Percentiles rank a stretch among this genome's conserved stretches.
phyloP scores from a whole-genome alignment of 1,140 invertebrate genomes.

The Ctenoplectra terminalis region DNA sequence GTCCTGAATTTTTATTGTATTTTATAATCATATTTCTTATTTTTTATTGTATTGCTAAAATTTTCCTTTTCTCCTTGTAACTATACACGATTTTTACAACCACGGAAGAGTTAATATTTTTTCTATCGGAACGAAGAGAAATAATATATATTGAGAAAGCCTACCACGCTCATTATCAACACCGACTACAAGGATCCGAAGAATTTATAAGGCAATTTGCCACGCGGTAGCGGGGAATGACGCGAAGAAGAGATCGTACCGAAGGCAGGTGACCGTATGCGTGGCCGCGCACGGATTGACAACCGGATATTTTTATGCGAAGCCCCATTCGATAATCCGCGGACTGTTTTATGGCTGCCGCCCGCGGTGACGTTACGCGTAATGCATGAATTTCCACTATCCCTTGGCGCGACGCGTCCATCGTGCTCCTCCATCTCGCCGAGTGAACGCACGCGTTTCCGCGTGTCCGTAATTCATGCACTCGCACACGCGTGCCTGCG shows the following conservation, averaged over 20 bases:
- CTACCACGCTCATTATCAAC: neutral
- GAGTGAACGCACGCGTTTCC: neutral
- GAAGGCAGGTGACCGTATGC: neutral
- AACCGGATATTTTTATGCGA: conserved; percentile 79
- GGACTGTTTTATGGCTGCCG: conserved; percentile 78
- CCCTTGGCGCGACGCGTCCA: conserved; percentile 10
- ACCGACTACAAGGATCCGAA: neutral
- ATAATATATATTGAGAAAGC: too few relatives aligned
- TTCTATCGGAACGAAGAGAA: too few relatives aligned
- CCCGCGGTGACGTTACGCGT: conserved; percentile 70
- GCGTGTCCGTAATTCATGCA: neutral
- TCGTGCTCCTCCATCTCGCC: neutral
- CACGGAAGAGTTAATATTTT: too few relatives aligned
- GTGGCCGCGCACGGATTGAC: conserved; percentile 69
- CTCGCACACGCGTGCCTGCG: neutral
- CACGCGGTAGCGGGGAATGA: neutral
- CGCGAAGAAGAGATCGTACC: neutral
- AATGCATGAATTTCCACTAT: conserved; percentile 67
- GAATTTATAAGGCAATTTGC: conserved; percentile 1
- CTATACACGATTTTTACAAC: too few relatives aligned
- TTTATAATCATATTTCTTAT: too few relatives aligned
- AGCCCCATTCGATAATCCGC: conserved; percentile 78
- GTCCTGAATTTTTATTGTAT: too few relatives aligned
- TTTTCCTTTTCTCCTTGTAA: too few relatives aligned
- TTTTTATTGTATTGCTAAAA: too few relatives aligned